Evolutionary conservation across 2,888 invertebrate genomes (phyloP), one percentile per base, ranked within the genome.

Genomic region (Chalcosyrphus nemorum): DNA sequence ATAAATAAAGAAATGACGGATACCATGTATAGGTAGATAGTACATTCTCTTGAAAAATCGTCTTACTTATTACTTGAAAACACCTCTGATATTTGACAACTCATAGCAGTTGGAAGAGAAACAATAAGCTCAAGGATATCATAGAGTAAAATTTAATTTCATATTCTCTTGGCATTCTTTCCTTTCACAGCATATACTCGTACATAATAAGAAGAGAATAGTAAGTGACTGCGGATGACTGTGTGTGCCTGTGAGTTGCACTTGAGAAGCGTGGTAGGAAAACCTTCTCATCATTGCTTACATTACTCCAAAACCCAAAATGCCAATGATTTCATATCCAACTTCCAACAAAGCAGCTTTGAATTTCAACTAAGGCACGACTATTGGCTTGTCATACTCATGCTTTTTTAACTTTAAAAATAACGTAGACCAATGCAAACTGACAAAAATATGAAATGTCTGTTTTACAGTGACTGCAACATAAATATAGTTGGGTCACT

Each of bases 361-460:
- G 61, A 72, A 72, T 72, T 59, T 72, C 45, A 72, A 52, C 50
- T 35, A 72, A 29, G 56, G 29, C n/a, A 38, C 38, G 35, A 47
- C 47, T 57, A 59, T 59, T 45, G 70, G 17, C 70, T 71, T 61
- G 59, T 50, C 59, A 57, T 45, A 45, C 52, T 41, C 32, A 9
- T 45, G 45, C 74, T 63, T 32, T 35, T 32, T 50, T 11, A 41
- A 47, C 47, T 70, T 57, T 35, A 4, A 54, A 59, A 59, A 47
- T 47, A 59, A 47, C 45, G 13, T 24, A 4, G 19, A 27, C 38
- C n/a, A 52, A 15, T 61, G 15, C n/a, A 52, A 5, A 4, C 41
- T 52, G 15, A 43, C 15, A 15, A 24, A 72, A 47, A 38, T 15
- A 57, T 43, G 11, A 4, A 54, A 27, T 35, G 11, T 11, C 2